Evolutionary conservation across 2,113 vertebrate genomes (phyloP).

Genomic region (Muntiacus muntjak): DNA sequence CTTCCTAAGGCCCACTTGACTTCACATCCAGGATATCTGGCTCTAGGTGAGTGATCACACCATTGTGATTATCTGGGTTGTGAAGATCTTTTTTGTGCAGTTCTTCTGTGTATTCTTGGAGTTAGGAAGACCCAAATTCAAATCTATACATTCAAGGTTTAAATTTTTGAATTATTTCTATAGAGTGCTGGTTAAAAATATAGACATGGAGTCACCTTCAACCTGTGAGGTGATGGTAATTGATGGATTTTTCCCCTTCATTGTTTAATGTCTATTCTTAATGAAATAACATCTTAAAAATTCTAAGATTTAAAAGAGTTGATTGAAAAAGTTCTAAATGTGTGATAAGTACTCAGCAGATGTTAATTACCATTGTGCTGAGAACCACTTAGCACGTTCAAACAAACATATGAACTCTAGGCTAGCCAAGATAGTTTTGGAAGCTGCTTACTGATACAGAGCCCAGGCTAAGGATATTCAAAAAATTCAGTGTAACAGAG

Average conservation of each 20-base stretch:
- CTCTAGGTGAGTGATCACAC: too few relatives aligned
- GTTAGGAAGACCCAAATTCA: background rate
- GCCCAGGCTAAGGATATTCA: background rate
- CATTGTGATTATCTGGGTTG: too few relatives aligned
- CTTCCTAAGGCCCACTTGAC: too few relatives aligned
- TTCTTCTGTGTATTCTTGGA: background rate
- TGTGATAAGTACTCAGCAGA: background rate
- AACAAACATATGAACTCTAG: background rate
- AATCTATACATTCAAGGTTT: background rate
- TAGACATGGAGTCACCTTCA: background rate
- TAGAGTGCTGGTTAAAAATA: background rate
- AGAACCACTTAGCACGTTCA: background rate
- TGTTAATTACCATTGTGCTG: background rate
- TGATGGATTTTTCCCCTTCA: background rate
- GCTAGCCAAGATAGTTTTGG: background rate
- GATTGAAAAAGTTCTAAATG: background rate
- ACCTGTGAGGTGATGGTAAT: background rate
- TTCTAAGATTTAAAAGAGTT: background rate
- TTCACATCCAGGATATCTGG: too few relatives aligned
- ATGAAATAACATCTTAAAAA: background rate
- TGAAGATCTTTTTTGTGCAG: too few relatives aligned
- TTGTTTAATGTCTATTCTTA: background rate
- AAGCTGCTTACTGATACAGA: background rate
- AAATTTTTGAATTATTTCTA: background rate
- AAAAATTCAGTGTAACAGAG: background rate